Evolutionary conservation across 2,797 vertebrate species (phyloP), one percentile per base, ranked within the genome.

Genomic region (Acanthiza pusilla): DNA sequence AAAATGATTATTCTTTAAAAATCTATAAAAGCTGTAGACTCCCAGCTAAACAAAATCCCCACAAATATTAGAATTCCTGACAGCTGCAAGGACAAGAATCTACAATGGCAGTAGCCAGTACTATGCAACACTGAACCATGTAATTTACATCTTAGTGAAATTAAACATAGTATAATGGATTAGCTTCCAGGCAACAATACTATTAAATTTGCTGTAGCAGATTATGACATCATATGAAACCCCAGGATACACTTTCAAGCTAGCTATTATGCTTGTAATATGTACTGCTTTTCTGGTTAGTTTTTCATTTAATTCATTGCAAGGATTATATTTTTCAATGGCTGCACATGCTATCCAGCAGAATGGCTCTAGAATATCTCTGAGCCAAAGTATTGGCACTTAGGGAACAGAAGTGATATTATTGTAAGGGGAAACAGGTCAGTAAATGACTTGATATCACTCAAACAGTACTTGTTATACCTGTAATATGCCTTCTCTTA

Each of bases 201-300:
- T 96, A 97, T 98, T 97, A 98, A 97, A 97, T 97, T 97, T 98
- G 80, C 89, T 97, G 93, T 93, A 96, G 96, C 94, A 97, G 94
- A 97, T 98, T 98, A 98, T 98, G 97, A 98, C 98, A 98, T 98
- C 97, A 98, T 97, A 92, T 96, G 96, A 97, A 98, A 98, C 96
- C 96, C 90, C 97, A 96, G 96, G 97, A 97, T 82, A 97, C 93
- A 94, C 88, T 96, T 97, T 95, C 89, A 95, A 96, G 73, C 60
- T 86, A 93, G 78, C 94, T 97, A 95, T 97, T 98, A 96, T 83
- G 67, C 89, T 96, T 95, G 74, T 95, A 97, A 96, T 96, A 91
- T 95, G 79, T 93, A 97, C 74, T 94, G 94, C 77, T 96, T 93
- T 95, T 97, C 96, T 97, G 88, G 88, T 96, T 97, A 97, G 93